phyloP scores from a whole-genome alignment of 2,888 invertebrate genomes.

The Mycogona germanica region DNA sequence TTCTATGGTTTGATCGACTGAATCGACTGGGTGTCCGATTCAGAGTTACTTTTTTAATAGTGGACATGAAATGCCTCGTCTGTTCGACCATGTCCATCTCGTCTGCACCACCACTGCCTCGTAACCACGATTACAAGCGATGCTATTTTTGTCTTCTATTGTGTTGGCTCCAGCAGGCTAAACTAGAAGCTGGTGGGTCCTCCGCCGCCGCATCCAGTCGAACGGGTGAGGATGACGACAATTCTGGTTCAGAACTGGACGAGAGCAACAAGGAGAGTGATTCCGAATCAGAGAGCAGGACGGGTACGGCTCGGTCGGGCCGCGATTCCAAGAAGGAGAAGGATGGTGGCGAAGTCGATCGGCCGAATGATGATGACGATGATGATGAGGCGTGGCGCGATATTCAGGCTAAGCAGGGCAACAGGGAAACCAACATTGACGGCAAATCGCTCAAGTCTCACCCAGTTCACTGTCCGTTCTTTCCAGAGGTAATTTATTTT shows the following conservation, averaged over 20 bases:
- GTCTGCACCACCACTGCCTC: too few species aligned
- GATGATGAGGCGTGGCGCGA: conserved; percentile 91
- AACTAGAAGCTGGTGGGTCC: too few species aligned
- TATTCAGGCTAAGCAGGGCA: conserved; percentile 75
- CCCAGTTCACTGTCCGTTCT: conserved; percentile 93
- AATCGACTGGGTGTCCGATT: too few species aligned
- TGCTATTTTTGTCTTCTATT: too few species aligned
- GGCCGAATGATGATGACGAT: conserved; percentile 25
- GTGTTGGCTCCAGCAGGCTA: too few species aligned
- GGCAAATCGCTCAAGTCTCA: conserved; percentile 90
- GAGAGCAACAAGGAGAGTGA: background rate
- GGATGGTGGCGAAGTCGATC: conserved; percentile 22
- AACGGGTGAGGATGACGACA: conserved; percentile 31
- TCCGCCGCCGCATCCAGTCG: too few species aligned
- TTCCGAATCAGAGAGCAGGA: conserved; percentile 24
- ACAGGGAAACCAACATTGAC: conserved; percentile 70
- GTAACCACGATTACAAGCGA: too few species aligned
- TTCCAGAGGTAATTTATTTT: conserved; percentile 64
- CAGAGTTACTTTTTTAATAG: too few species aligned
- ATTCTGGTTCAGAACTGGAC: conserved; percentile 14
- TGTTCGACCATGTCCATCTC: too few species aligned
- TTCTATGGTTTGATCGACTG: too few species aligned
- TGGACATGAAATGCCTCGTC: too few species aligned
- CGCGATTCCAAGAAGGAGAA: background rate
- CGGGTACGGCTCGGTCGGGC: conserved; percentile 28